Percentiles rank a stretch among this genome's conserved stretches.
Conservation (phyloP, 2,797 vertebrate genomes). For the Botia kubotai region DNA sequence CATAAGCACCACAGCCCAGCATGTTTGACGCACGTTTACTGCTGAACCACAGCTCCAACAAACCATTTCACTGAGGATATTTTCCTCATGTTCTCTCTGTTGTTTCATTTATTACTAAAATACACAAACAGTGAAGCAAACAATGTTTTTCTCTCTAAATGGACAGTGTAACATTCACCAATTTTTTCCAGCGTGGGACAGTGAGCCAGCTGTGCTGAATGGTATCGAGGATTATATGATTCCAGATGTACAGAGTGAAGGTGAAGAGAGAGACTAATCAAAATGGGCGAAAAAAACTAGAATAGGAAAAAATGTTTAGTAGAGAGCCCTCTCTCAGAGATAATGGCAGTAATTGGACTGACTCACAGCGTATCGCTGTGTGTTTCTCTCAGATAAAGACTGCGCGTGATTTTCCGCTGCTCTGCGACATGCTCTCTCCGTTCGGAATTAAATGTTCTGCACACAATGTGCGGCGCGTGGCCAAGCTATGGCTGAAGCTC, state of each 20-base stretch:
- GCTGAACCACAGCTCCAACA: too few species aligned
- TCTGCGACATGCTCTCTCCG: slow-evolving; percentile 59
- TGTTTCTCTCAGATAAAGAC: slow-evolving; percentile 85
- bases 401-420: slow-evolving; percentile 70
- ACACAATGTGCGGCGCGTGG: slow-evolving; percentile 60
- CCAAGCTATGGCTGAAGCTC: slow-evolving; percentile 50
- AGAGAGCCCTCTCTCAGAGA: slow-evolving; percentile 64
- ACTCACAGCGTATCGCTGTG: slow-evolving; percentile 78
- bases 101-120: neutral
- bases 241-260: slow-evolving; percentile 37
- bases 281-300: slow-evolving; percentile 33
- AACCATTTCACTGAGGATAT: neutral
- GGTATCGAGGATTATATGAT: slow-evolving; percentile 25
- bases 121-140: neutral
- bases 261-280: slow-evolving; percentile 46
- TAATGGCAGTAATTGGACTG: slow-evolving; percentile 84
- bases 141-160: neutral
- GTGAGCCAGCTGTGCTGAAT: slow-evolving; percentile 35
- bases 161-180: slow-evolving; percentile 11
- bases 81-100: neutral
- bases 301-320: slow-evolving; percentile 37
- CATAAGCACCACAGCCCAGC: too few species aligned
- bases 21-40: too few species aligned
- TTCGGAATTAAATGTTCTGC: slow-evolving; percentile 80
- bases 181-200: neutral